phyloP scores from a whole-genome alignment of 2,797 vertebrate species.

The Sarcoramphus papa region DNA sequence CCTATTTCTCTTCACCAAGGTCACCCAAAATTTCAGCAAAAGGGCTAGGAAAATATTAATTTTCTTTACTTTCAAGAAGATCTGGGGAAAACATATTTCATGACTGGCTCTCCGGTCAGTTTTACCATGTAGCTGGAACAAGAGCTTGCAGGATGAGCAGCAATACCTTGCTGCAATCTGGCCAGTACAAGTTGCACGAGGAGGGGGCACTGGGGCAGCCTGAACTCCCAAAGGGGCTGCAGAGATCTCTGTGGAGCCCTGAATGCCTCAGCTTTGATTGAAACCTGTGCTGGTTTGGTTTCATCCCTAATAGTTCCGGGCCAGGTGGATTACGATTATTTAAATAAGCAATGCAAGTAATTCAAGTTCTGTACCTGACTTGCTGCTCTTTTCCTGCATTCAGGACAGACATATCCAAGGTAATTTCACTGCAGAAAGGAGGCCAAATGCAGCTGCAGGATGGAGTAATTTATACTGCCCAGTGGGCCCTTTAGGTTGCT shows the following conservation, averaged over 20 bases:
- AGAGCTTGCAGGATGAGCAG: background rate
- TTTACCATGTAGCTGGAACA: background rate
- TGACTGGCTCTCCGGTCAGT: background rate
- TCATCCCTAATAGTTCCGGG: background rate
- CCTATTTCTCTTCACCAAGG: background rate
- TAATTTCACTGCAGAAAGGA: background rate
- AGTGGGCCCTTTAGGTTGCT: background rate
- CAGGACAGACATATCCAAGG: background rate
- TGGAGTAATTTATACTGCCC: background rate
- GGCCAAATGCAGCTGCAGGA: background rate
- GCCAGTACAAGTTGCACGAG: rapidly evolving
- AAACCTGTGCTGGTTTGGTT: background rate
- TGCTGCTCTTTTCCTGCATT: background rate
- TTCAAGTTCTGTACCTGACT: background rate
- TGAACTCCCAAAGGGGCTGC: background rate
- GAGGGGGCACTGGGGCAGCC: rapidly evolving
- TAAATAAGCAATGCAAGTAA: background rate
- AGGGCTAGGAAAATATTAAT: background rate
- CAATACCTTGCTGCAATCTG: background rate
- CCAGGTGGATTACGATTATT: background rate
- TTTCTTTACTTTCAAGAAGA: background rate
- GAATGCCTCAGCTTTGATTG: background rate
- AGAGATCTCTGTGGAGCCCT: background rate
- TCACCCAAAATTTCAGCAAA: background rate
- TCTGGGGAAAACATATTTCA: rapidly evolving